phyloP scores from a whole-genome alignment of 2,888 invertebrate genomes.

The Netelia inedita region DNA sequence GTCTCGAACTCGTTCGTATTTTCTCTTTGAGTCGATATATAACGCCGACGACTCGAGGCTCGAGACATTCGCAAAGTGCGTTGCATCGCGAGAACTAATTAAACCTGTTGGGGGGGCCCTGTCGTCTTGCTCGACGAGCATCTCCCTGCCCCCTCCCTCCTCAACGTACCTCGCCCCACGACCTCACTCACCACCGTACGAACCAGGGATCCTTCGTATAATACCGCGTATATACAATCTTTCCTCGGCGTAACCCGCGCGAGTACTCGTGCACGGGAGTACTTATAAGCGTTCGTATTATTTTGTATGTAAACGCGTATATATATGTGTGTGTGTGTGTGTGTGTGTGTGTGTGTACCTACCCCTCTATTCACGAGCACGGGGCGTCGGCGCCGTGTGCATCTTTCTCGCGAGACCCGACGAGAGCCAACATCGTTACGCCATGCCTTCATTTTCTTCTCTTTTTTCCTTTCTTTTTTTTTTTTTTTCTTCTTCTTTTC shows the following conservation, averaged over 20 bases:
- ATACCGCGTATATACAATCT: conserved; percentile 21
- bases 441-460: conserved; percentile 32
- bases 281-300: conserved; percentile 33
- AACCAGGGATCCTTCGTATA: not conserved
- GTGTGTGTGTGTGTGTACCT: not conserved
- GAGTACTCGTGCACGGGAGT: not conserved
- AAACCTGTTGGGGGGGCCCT: conserved; percentile 57
- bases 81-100: conserved; percentile 64
- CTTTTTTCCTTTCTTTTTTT: conserved; percentile 63
- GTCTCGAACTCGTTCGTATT: not conserved
- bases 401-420: conserved; percentile 37
- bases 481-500: conserved; percentile 63
- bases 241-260: conserved; percentile 54
- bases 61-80: conserved; percentile 19
- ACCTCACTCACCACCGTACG: conserved; percentile 14
- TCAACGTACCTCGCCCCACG: conserved; percentile 31
- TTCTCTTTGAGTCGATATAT: not conserved
- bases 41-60: not conserved
- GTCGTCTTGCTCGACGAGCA: conserved; percentile 6
- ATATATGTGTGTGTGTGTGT: conserved; percentile 10
- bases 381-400: conserved; percentile 28
- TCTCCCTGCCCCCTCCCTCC: no score
- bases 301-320: conserved; percentile 41
- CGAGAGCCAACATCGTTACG: conserved; percentile 75
- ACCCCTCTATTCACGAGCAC: not conserved